phyloP scores from a whole-genome alignment of 2,113 vertebrate genomes.

The Elephas maximus region DNA sequence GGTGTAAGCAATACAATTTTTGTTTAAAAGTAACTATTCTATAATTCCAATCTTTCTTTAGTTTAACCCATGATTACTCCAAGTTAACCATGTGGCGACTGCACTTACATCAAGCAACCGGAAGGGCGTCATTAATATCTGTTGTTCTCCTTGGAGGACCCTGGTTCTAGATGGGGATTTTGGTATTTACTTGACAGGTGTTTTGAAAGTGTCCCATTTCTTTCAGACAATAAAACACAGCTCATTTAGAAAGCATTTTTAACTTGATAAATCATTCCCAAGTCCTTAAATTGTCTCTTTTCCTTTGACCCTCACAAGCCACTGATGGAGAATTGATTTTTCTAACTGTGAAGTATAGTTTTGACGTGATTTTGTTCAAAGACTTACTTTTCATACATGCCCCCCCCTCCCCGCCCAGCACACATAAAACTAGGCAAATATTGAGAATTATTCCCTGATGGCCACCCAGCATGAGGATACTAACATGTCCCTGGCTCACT shows the following conservation, averaged over 20 bases:
- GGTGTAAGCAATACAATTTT: neutral
- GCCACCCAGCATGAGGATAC: neutral
- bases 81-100: neutral
- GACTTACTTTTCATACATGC: neutral
- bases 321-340: neutral
- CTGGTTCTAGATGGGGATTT: neutral
- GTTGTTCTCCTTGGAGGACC: neutral
- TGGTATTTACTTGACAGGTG: neutral
- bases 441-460: neutral
- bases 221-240: neutral
- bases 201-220: neutral
- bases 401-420: neutral
- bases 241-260: slow-evolving; percentile 33
- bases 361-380: neutral
- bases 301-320: neutral
- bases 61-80: neutral
- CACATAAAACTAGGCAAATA: neutral
- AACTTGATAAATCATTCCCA: neutral
- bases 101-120: neutral
- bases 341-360: neutral
- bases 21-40: neutral
- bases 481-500: neutral
- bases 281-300: neutral
- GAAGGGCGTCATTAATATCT: neutral
- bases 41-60: neutral